Base-by-base conservation (phyloP, 2,888 invertebrate species). In the Drosophila vallismaia region DNA sequence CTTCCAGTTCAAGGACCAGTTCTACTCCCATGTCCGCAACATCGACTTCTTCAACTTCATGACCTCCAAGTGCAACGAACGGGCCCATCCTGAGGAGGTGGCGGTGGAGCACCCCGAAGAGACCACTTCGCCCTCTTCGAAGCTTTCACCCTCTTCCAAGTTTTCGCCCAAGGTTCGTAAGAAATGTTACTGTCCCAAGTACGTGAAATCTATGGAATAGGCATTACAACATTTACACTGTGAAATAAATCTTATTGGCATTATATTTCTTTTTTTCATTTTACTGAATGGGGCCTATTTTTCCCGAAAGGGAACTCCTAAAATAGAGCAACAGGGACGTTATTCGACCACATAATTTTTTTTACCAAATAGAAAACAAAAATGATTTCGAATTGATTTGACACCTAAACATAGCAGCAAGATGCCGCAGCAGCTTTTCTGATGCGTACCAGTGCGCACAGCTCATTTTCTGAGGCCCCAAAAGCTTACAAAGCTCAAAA, bases 41-140 rank as follows among this genome's bases (percentile, higher is more conserved):
- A 86, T 90, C 51, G 88, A 89, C 26, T 90, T 90, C 74, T 89
- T 90, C 29, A 79, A 87, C 28, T 89, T 88, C 29, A 74, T 90
- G 73, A 33, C 78, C 4, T 33, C 72, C 19, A 85, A 85, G 48
- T 85, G 84, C 71, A 77, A 36, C 7, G 86, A 81, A 6, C 74
- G 69, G 4, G 42, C 8, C 3, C 52, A 74, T 12, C 55, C 72
- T 8, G 48, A 52, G 0, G 57, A 63, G 8, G 38, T 8, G 4
- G 2, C n/a, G n/a, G 1, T 40, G n/a, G 54, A 44, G 4, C n/a
- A 38, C 9, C 0, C 33, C 2, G 40, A 14, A 4, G 46, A 66
- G 0, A 1, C 24, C 0, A 14, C 8, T 2, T 5, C 9, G 0
- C 24, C 53, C 0, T 26, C 6, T 0, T 14, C 40, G 19, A 12